Conservation (phyloP, 2,888 invertebrate species). For the Phania funesta region DNA sequence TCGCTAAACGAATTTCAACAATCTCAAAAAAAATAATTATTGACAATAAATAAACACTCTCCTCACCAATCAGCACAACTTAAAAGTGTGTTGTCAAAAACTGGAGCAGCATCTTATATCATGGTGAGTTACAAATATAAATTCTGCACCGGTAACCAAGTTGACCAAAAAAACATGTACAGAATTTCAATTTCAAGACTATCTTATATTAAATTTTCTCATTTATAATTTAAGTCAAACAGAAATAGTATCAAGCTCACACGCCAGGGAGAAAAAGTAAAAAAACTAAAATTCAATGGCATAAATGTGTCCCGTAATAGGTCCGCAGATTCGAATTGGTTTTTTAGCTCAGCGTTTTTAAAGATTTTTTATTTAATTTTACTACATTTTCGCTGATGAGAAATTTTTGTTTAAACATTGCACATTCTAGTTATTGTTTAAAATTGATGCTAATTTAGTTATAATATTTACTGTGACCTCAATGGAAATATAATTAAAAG, state of each 20-base stretch:
- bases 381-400: not conserved
- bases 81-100: not conserved
- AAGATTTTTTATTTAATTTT: slow-evolving; percentile 18
- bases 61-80: not conserved
- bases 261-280: not conserved
- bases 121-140: slow-evolving; percentile 40
- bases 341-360: slow-evolving; percentile 27
- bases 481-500: slow-evolving; percentile 9
- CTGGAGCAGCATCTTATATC: slow-evolving; percentile 36
- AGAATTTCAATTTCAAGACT: slow-evolving; percentile 59
- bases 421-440: not conserved
- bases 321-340: slow-evolving; percentile 23
- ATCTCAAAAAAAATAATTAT: not conserved
- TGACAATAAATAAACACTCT: too few species aligned
- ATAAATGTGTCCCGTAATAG: slow-evolving; percentile 53
- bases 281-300: slow-evolving; percentile 49
- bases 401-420: not conserved
- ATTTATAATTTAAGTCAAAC: slow-evolving; percentile 43
- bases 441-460: slow-evolving; percentile 37
- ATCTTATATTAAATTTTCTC: slow-evolving; percentile 27
- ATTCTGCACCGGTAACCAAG: slow-evolving; percentile 27
- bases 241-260: slow-evolving; percentile 24
- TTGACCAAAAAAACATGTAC: slow-evolving; percentile 36
- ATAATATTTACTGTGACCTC: slow-evolving; percentile 16
- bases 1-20: not conserved